A percentile compares a stretch with the other conserved stretches of the same genome.
phyloP scores from a whole-genome alignment of 2,888 invertebrate genomes.

The Trissoscelio sp. region DNA sequence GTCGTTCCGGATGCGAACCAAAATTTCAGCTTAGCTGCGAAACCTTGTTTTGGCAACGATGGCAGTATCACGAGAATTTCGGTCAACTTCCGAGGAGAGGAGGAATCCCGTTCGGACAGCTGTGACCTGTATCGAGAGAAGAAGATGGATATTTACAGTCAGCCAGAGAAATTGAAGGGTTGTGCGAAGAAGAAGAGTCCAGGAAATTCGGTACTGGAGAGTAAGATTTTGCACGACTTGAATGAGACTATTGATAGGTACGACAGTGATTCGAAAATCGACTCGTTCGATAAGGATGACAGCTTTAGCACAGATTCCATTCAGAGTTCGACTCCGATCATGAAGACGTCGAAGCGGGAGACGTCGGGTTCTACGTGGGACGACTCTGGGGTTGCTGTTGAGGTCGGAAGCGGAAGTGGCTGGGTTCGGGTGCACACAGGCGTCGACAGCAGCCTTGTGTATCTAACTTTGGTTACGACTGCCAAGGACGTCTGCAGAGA shows the following conservation, averaged over 20 bases:
- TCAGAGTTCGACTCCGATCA: conserved; percentile 72
- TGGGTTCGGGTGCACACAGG: conserved; percentile 88
- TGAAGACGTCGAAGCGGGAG: conserved; percentile 55
- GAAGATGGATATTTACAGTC: conserved; percentile 55
- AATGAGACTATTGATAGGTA: conserved; percentile 80
- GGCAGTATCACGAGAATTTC: conserved; percentile 61
- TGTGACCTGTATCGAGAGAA: conserved; percentile 59
- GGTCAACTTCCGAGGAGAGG: conserved; percentile 51
- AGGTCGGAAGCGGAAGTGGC: conserved; percentile 84
- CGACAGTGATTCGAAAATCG: conserved; percentile 74
- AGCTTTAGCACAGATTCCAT: conserved; percentile 79
- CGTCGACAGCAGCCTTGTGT: conserved; percentile 86
- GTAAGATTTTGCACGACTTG: conserved; percentile 77
- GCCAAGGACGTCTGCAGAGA: conserved; percentile 84
- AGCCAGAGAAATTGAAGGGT: conserved; percentile 39
- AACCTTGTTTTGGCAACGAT: conserved; percentile 71
- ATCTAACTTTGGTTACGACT: conserved; percentile 85
- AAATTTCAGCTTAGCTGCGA: conserved; percentile 77
- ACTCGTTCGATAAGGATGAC: conserved; percentile 66
- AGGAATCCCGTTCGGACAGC: conserved; percentile 55
- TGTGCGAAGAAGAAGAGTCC: conserved; percentile 35
- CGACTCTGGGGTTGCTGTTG: conserved; percentile 84
- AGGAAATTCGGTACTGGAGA: conserved; percentile 57
- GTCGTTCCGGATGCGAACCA: conserved; percentile 67
- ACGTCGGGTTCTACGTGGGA: conserved; percentile 81